Evolutionary conservation across 2,113 vertebrate species (phyloP), one percentile per base, ranked within the genome.

Genomic region (Siniperca chuatsi): DNA sequence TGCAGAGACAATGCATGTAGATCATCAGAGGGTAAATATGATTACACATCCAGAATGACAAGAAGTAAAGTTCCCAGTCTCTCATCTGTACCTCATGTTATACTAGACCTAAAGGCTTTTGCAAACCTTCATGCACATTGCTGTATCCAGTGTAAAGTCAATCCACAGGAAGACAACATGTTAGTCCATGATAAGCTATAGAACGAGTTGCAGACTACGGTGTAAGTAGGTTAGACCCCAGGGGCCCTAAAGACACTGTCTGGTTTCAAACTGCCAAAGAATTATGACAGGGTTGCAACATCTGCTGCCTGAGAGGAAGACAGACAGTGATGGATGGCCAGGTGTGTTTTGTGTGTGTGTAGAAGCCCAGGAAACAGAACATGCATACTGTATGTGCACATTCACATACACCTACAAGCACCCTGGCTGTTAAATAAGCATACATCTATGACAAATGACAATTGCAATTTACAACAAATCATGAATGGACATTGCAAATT

Each of bases 321-420:
- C 81, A 85, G 93, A 92, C 90, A 92, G 85, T 95, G 95, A 96
- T 93, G 92, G 93, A 95, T 94, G 92, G 91, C 95, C 95, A 95
- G 94, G 95, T 95, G 95, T 90, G 86, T 85, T 69, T 15, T 72
- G 85, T 82, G 75, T 83, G 15, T 68, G 46, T 54, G 75, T 61
- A 4, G 67, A 4, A 18, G 55, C 21, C 55, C 68, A 72, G 64
- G 40, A 89, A 70, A 67, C 68, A 61, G 58, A 74, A 58, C 55
- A 71, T 66, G n/a, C 70, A 78, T 54, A 79, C 21, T 72, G 70
- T 72, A 79, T 62, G 58, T 62, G 55, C 52, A 42, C 54, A 70
- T 35, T 48, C 52, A 79, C 70, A 76, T 65, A 60, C 61, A 70
- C 40, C 65, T 57, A 77, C 83, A 72, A 60, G 84, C 68, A 61